Percentiles rank a stretch among this genome's conserved stretches.
phyloP scores from a whole-genome alignment of 1,140 invertebrate genomes.

The Notospermus geniculatus region DNA sequence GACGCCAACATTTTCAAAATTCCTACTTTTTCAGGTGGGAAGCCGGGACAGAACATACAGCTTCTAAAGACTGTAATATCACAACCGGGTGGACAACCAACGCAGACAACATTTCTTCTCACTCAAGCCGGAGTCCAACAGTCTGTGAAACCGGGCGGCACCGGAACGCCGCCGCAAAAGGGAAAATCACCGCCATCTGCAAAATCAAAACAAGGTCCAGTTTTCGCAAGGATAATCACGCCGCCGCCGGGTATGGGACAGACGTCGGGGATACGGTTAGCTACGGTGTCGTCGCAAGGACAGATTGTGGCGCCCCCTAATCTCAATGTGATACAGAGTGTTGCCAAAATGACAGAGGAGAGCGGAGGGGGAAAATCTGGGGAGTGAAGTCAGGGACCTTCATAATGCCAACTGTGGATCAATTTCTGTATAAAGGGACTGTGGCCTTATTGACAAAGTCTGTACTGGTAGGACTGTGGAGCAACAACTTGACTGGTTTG shows the following conservation, averaged over 20 bases:
- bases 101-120: conserved; percentile 47
- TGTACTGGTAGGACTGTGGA: no score
- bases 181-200: conserved; percentile 22
- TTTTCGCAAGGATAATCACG: conserved; percentile 52
- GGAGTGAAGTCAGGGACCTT: no score
- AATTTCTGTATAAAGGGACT: no score
- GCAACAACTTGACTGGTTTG: no score
- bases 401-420: no score
- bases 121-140: conserved; percentile 41
- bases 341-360: no score
- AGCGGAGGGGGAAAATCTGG: no score
- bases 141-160: conserved; percentile 27
- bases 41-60: conserved; percentile 45
- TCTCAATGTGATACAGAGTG: no score
- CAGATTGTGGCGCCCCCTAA: no score
- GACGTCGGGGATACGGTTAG: conserved; percentile 23
- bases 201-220: conserved; percentile 44
- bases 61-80: conserved; percentile 44
- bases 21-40: conserved; percentile 26
- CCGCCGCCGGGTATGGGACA: conserved; percentile 44
- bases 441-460: no score
- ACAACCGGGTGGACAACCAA: conserved; percentile 39
- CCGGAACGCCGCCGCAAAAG: conserved; percentile 33
- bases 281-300: no score
- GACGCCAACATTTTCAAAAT: no score